Percentiles rank a stretch among this genome's conserved stretches.
Evolutionary conservation across 2,888 invertebrate genomes (phyloP).

Genomic region (Zootermopsis nevadensis): DNA sequence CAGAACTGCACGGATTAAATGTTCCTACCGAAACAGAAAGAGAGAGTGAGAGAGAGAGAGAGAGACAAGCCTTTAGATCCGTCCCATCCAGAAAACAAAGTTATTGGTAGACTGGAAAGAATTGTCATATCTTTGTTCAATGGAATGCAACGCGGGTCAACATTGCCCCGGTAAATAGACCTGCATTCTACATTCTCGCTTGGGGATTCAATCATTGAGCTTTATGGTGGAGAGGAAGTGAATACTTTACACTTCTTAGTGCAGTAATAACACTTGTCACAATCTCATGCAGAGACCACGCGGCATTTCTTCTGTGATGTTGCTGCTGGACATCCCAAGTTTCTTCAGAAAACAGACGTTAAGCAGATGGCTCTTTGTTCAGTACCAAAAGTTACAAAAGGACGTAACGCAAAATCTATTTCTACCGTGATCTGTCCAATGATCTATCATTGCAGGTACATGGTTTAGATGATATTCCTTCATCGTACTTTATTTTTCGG

Average conservation of each 20-base stretch:
- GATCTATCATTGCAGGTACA: too few relatives aligned
- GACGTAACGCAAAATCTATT: not conserved
- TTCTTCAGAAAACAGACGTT: not conserved
- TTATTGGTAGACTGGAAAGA: not conserved
- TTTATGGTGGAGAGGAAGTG: not conserved
- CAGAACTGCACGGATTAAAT: constrained; percentile 6
- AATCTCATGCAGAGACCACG: not conserved
- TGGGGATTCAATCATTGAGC: not conserved
- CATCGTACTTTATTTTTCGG: too few relatives aligned
- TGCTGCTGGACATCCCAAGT: not conserved
- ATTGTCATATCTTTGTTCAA: constrained; percentile 27
- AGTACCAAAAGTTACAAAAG: not conserved
- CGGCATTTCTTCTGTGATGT: not conserved
- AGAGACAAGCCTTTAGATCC: not conserved
- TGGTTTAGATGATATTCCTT: too few relatives aligned
- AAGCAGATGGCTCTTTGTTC: not conserved
- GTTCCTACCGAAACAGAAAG: not conserved
- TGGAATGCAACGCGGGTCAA: not conserved
- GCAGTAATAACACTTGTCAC: not conserved
- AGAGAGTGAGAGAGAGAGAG: not conserved
- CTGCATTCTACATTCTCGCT: not conserved
- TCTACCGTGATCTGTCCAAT: too few relatives aligned
- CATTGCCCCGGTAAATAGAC: not conserved
- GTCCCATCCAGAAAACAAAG: not conserved
- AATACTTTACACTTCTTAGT: not conserved